These are phyloP conservation scores for Corvus cornix DNA, from an alignment of 2,113 vertebrate genomes.

Conservation along the genomic window DNA sequence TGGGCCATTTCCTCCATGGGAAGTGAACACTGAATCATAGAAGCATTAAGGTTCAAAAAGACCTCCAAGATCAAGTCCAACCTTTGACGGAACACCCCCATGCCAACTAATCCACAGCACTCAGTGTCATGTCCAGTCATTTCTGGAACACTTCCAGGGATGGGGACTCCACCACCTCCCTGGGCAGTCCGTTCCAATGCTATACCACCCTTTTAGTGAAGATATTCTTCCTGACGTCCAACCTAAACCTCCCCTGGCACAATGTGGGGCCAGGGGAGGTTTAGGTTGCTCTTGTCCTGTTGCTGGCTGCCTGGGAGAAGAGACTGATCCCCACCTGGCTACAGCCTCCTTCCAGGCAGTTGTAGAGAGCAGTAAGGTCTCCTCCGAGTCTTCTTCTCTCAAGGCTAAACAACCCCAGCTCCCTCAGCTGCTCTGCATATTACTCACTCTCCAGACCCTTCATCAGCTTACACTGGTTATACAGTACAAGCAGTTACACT, in stretches of 20 bases:
- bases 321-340: neutral
- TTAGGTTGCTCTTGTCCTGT: neutral
- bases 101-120: neutral
- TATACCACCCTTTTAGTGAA: neutral
- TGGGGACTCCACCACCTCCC: neutral
- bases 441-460: neutral
- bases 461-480: neutral
- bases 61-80: neutral
- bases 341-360: neutral
- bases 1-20: neutral
- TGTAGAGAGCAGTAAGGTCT: neutral
- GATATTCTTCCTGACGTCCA: neutral
- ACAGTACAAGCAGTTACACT: neutral
- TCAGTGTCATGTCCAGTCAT: neutral
- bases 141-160: neutral
- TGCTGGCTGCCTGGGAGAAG: neutral
- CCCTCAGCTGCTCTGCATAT: neutral
- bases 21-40: neutral
- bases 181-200: neutral
- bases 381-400: neutral
- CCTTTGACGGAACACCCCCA: accelerated
- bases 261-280: accelerated
- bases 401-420: neutral
- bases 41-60: neutral
- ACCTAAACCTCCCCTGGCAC: neutral